These are phyloP conservation scores for Spheniscus mendiculus DNA, from an alignment of 2,113 vertebrate species.

Conservation along the genomic window DNA sequence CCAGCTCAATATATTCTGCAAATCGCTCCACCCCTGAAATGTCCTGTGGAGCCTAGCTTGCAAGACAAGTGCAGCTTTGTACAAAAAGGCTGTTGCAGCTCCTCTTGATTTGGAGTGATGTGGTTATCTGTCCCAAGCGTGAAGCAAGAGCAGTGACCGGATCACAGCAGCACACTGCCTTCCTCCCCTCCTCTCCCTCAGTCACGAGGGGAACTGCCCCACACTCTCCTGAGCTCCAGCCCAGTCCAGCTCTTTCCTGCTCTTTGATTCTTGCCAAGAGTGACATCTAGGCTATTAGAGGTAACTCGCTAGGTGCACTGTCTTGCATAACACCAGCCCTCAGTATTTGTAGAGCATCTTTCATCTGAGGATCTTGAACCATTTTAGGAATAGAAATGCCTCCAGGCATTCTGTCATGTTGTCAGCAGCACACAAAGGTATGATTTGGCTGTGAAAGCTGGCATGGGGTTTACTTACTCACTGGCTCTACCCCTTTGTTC, in stretches of 20 bases:
- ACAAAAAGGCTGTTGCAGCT: neutral
- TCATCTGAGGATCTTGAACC: neutral
- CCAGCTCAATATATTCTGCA: neutral
- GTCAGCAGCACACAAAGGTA: neutral
- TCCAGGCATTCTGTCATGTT: neutral
- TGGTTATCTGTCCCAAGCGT: neutral
- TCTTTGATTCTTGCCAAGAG: neutral
- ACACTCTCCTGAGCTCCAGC: neutral
- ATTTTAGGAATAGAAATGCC: neutral
- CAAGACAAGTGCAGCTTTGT: neutral
- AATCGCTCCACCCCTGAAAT: neutral
- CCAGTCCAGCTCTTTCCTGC: neutral
- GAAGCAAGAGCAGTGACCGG: neutral
- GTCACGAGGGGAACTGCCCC: neutral
- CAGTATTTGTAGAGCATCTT: neutral
- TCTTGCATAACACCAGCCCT: neutral
- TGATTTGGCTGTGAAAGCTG: neutral
- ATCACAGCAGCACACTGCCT: neutral
- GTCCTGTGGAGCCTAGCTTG: neutral
- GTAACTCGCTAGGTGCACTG: accelerated
- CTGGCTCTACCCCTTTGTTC: neutral
- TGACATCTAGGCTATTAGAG: neutral
- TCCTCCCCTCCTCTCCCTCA: neutral
- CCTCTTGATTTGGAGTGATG: neutral
- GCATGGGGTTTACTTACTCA: neutral